Evolutionary conservation across 2,797 vertebrate genomes (phyloP).

Genomic region (Morelia viridis): DNA sequence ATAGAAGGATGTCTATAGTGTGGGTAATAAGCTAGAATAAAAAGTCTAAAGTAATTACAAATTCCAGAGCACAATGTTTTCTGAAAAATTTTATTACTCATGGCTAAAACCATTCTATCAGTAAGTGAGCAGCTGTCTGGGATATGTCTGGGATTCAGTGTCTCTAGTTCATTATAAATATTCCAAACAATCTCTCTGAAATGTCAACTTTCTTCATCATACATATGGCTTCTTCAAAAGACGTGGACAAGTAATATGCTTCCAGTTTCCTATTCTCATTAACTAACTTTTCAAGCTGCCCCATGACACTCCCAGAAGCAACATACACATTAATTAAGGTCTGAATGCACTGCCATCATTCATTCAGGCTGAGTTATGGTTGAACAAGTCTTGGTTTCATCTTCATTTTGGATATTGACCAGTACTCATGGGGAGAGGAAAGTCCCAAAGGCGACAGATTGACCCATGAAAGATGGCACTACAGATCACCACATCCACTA

Average conservation of each 20-base stretch:
- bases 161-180: slow-evolving; percentile 26
- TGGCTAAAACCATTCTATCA: slow-evolving; percentile 13
- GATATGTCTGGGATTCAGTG: slow-evolving; percentile 20
- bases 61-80: neutral
- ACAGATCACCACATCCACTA: neutral
- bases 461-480: neutral
- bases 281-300: slow-evolving; percentile 1
- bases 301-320: slow-evolving; percentile 1
- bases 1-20: neutral
- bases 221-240: neutral
- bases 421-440: neutral
- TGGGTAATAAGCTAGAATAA: neutral
- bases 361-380: neutral
- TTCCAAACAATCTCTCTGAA: slow-evolving; percentile 34
- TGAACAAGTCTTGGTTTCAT: neutral
- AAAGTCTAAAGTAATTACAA: slow-evolving; percentile 14
- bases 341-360: neutral
- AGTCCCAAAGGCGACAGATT: neutral
- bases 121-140: neutral
- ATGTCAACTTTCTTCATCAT: slow-evolving; percentile 4
- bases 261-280: slow-evolving; percentile 28
- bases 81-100: neutral
- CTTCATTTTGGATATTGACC: neutral
- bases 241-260: slow-evolving; percentile 20
- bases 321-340: slow-evolving; percentile 7